Evolutionary conservation across 2,113 vertebrate genomes (phyloP), one percentile per base, ranked within the genome.

Genomic region (Lasiurus borealis): DNA sequence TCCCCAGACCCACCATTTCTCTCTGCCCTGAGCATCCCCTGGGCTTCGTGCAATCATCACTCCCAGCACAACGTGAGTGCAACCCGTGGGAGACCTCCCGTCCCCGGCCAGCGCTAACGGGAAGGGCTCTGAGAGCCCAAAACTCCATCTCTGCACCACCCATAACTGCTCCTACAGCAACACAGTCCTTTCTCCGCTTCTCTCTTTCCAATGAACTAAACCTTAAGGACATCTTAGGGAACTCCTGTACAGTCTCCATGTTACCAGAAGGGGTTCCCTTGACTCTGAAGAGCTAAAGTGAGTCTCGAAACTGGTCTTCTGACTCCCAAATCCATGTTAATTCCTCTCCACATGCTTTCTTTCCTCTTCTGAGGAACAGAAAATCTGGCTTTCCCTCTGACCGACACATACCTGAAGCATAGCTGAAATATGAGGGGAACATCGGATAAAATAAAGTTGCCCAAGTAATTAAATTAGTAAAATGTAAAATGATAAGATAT

Each of bases 391-490:
- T 13, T 36, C 36, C 23, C 90, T 59, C 40, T 94, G 29, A 83
- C 50, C 8, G 64, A 78, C 2, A 68, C 46, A 76, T 81, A 83
- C 9, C 4, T 75, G 34, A 96, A 76, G 48, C 80, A 87, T 6
- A 82, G 57, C 8, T 78, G 64, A 92, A 62, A 86, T 86, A 83
- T 3, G 59, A 94, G 50, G 14, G 23, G n/a, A 57, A 36, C 72
- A 85, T n/a, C 54, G 34, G 44, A 92, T 21, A 95, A 92, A 94
- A 75, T 21, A 64, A 92, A 87, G 83, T 50, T 80, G 78, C 27
- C 76, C 36, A 69, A 69, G 72, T 87, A 31, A 88, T 73, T 88
- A 85, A 72, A 36, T 68, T 75, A 44, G 82, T 86, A 85, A 52
- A 73, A 62, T 89, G 40, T 69, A 80, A 95, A 91, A 73, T 84